Conservation (phyloP, 2,888 invertebrate genomes). For the Melangyna quadrimaculata region DNA sequence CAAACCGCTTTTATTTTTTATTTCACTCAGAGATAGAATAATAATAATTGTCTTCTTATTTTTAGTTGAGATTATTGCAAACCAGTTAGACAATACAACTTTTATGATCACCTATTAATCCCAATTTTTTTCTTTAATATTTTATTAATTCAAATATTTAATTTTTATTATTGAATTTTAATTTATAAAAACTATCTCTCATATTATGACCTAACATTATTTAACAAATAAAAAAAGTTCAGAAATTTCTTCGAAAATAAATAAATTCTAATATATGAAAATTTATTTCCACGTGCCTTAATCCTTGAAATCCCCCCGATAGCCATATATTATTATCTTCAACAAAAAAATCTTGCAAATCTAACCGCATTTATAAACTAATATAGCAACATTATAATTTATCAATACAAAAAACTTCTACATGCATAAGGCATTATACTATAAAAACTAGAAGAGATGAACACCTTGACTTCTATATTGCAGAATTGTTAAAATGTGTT, state of each 20-base stretch:
- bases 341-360: not conserved
- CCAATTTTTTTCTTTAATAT: not conserved
- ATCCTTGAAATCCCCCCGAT: slow-evolving; percentile 22
- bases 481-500: slow-evolving; percentile 53
- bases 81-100: not conserved
- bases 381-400: not conserved
- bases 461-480: slow-evolving; percentile 68
- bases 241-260: not conserved
- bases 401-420: not conserved
- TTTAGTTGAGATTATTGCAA: not conserved
- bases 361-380: slow-evolving; percentile 4
- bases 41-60: not conserved
- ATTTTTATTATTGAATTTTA: not conserved
- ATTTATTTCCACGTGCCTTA: slow-evolving; percentile 6
- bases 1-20: too few relatives aligned
- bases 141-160: not conserved
- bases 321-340: not conserved
- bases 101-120: not conserved
- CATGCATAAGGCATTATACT: slow-evolving; percentile 12
- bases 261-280: not conserved
- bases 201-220: not conserved
- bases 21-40: too few relatives aligned
- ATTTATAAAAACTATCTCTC: not conserved
- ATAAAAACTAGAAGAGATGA: slow-evolving; percentile 52
- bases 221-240: not conserved